Percentiles rank a stretch among this genome's conserved stretches.
Conservation (phyloP, 2,797 vertebrate species). For the Phoxinus dragarum region DNA sequence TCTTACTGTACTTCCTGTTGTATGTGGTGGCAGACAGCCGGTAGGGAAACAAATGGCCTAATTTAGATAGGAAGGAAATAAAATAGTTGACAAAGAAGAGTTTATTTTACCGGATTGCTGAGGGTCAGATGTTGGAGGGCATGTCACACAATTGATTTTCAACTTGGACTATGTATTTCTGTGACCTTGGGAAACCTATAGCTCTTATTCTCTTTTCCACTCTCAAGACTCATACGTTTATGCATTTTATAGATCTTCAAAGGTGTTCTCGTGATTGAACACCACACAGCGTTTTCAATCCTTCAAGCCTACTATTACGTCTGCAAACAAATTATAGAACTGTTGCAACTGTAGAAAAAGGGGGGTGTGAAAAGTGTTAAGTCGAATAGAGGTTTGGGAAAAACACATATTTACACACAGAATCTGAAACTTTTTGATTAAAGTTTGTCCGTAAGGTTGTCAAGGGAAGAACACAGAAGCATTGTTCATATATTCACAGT, state of each 20-base stretch:
- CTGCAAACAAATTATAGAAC: constrained; percentile 22
- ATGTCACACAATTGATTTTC: constrained; percentile 29
- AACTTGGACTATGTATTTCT: constrained; percentile 35
- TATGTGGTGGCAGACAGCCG: background rate
- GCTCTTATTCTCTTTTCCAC: constrained; percentile 24
- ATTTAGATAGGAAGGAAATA: background rate
- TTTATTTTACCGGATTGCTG: background rate
- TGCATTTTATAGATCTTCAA: constrained; percentile 28
- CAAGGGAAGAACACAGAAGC: background rate
- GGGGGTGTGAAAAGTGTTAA: constrained; percentile 19
- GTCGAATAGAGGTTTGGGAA: constrained; percentile 21
- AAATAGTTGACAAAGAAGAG: background rate
- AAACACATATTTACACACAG: constrained; percentile 14
- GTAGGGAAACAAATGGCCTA: background rate
- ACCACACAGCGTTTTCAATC: constrained; percentile 34
- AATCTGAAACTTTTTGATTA: background rate
- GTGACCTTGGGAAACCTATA: constrained; percentile 32
- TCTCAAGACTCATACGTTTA: constrained; percentile 26
- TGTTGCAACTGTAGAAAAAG: background rate
- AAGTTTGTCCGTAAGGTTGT: background rate
- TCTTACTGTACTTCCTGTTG: constrained; percentile 30
- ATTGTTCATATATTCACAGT: constrained; percentile 9
- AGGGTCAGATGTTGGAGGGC: constrained; percentile 29
- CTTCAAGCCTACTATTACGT: constrained; percentile 35
- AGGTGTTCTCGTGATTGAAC: constrained; percentile 30